These are phyloP conservation scores for Apostichopus parvimensis DNA, from an alignment of 35 echinoderm and acorn worm genomes.

Conservation along the genomic window DNA sequence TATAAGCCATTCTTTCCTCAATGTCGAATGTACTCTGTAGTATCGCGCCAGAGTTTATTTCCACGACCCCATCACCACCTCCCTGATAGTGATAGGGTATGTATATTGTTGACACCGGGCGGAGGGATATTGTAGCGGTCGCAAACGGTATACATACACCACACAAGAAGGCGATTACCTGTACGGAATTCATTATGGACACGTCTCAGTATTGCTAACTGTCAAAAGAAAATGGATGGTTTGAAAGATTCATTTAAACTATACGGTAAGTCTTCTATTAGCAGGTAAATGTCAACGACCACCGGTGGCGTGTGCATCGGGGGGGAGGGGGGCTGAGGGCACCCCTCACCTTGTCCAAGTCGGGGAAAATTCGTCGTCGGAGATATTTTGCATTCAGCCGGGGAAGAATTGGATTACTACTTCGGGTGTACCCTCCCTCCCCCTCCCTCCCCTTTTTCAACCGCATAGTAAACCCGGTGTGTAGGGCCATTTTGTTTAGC, in stretches of 20 bases:
- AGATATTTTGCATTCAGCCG: no score
- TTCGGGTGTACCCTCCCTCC: no score
- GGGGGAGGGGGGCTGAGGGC: no score
- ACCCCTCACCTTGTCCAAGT: no score
- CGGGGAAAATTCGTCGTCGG: no score
- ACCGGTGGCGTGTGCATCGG: no score
- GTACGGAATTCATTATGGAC: background rate
- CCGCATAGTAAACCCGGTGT: no score
- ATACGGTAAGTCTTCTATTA: no score
- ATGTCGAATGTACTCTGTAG: slow-evolving; percentile 18
- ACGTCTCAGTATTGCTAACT: background rate
- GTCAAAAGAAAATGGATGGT: background rate
- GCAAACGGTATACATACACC: background rate
- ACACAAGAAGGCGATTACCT: background rate
- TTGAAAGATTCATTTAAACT: background rate
- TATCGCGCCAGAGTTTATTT: slow-evolving; percentile 33
- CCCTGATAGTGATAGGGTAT: slow-evolving; percentile 55
- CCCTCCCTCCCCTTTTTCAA: no score
- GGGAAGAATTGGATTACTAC: no score
- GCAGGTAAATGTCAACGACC: no score
- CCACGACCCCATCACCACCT: slow-evolving; percentile 43
- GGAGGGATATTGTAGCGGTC: slow-evolving; percentile 24
- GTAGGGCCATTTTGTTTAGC: no score
- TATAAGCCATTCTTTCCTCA: slow-evolving; percentile 40
- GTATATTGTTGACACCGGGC: slow-evolving; percentile 42